These are phyloP conservation scores for Gasteruption jaculator DNA, from an alignment of 2,888 invertebrate genomes.

Conservation along the genomic window DNA sequence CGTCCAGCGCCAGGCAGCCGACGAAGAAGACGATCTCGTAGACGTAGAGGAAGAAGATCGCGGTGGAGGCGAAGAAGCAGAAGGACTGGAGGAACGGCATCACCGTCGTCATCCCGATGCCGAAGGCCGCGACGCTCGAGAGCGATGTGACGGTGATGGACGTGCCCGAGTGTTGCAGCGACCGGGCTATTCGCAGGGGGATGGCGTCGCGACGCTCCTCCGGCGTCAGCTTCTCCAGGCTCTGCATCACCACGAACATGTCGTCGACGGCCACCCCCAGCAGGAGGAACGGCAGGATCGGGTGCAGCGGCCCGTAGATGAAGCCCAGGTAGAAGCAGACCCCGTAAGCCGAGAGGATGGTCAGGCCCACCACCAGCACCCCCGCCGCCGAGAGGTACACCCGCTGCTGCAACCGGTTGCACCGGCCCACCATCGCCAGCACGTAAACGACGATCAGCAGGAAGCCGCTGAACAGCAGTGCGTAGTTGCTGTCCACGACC, in stretches of 20 bases:
- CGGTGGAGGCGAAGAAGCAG: conserved; percentile 53
- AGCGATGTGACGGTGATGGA: conserved; percentile 55
- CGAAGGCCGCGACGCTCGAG: conserved; percentile 54
- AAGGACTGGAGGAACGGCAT: conserved; percentile 55
- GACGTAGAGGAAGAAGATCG: conserved; percentile 51
- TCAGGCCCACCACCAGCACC: conserved; percentile 46
- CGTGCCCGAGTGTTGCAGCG: conserved; percentile 50
- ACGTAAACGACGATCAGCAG: conserved; percentile 47
- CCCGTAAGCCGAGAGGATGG: conserved; percentile 47
- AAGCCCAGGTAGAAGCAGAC: conserved; percentile 46
- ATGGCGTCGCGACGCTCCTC: conserved; percentile 32
- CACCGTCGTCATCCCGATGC: conserved; percentile 53
- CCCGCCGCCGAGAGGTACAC: conserved; percentile 45
- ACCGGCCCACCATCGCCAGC: conserved; percentile 45
- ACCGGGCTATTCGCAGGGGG: conserved; percentile 42
- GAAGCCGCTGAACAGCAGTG: conserved; percentile 44
- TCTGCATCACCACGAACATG: conserved; percentile 50
- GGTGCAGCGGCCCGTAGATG: conserved; percentile 48
- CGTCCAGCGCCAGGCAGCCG: conserved; percentile 52
- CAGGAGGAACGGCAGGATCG: conserved; percentile 48
- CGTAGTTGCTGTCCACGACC: conserved; percentile 43
- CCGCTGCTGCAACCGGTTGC: conserved; percentile 45
- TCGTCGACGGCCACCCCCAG: conserved; percentile 52
- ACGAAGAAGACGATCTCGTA: conserved; percentile 54
- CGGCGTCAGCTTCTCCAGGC: conserved; percentile 38